phyloP scores from a whole-genome alignment of 2,888 invertebrate genomes.

The Ormyrus pomaceus region DNA sequence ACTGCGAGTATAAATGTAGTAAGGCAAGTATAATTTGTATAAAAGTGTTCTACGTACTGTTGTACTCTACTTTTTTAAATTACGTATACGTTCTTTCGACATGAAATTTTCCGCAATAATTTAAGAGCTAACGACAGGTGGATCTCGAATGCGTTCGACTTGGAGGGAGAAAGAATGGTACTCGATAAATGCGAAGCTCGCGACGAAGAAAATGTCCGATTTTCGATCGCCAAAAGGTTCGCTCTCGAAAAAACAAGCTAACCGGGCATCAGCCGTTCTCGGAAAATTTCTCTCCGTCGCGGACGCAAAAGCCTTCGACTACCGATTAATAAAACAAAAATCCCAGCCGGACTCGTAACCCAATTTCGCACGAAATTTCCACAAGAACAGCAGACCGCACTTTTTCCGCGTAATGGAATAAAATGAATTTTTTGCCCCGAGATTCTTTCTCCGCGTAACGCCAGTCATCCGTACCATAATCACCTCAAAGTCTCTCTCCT shows the following conservation, averaged over 20 bases:
- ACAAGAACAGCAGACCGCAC: background rate
- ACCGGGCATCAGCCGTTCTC: too few species aligned
- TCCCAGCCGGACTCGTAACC: too few species aligned
- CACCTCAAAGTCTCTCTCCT: conserved; percentile 45
- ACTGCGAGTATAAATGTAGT: conserved; percentile 50
- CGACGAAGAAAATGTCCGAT: conserved; percentile 5
- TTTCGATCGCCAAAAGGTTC: too few species aligned
- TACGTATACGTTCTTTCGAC: conserved; percentile 29
- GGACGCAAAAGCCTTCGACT: too few species aligned
- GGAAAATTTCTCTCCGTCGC: too few species aligned
- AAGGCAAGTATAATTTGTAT: conserved; percentile 44
- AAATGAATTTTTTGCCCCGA: background rate
- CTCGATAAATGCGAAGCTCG: background rate
- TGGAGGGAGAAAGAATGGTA: conserved; percentile 22
- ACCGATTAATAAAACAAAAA: too few species aligned
- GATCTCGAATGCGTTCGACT: conserved; percentile 1
- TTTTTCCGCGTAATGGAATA: background rate
- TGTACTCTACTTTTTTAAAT: conserved; percentile 25
- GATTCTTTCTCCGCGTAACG: conserved; percentile 28
- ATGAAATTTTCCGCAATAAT: conserved; percentile 19
- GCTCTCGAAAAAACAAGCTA: too few species aligned
- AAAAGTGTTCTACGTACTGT: conserved; percentile 35
- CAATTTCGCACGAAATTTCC: background rate
- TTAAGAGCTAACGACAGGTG: background rate
- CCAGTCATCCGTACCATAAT: conserved; percentile 36